A percentile compares a stretch with the other conserved stretches of the same genome.
These are phyloP conservation scores for Hemithea aestivaria DNA, from an alignment of 2,888 invertebrate species.

Conservation along the genomic window DNA sequence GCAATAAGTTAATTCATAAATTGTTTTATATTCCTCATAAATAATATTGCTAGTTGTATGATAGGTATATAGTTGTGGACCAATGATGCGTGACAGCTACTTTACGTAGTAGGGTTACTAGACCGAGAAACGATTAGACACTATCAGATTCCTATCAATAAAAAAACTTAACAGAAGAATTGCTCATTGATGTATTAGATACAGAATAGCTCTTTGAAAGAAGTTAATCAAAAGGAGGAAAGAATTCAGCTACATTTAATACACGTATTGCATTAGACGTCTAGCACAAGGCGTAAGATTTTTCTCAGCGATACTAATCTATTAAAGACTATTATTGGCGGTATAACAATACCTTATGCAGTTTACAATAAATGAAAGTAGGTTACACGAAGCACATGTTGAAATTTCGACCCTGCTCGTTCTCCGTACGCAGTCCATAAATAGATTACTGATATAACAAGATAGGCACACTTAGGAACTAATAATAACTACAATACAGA, in stretches of 20 bases:
- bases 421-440: slow-evolving; percentile 36
- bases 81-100: slow-evolving; percentile 17
- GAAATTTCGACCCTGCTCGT: slow-evolving; percentile 52
- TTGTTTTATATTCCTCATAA: background rate
- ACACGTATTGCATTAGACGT: slow-evolving; percentile 11
- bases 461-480: slow-evolving; percentile 19
- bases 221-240: too few species aligned
- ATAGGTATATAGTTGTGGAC: background rate
- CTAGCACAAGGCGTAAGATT: slow-evolving; percentile 4
- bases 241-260: background rate
- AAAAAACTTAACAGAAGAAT: background rate
- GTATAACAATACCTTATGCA: slow-evolving; percentile 28
- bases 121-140: slow-evolving; percentile 20
- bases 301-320: slow-evolving; percentile 5
- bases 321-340: slow-evolving; percentile 6
- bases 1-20: background rate
- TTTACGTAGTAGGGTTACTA: slow-evolving; percentile 25
- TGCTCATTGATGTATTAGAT: slow-evolving; percentile 3
- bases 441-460: slow-evolving; percentile 29
- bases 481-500: slow-evolving; percentile 14
- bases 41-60: too few species aligned
- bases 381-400: slow-evolving; percentile 46
- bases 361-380: slow-evolving; percentile 45
- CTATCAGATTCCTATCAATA: slow-evolving; percentile 10
- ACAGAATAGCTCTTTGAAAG: too few species aligned